These are phyloP conservation scores for Tenthredo mesomela DNA, from an alignment of 2,888 invertebrate genomes.

Conservation along the genomic window DNA sequence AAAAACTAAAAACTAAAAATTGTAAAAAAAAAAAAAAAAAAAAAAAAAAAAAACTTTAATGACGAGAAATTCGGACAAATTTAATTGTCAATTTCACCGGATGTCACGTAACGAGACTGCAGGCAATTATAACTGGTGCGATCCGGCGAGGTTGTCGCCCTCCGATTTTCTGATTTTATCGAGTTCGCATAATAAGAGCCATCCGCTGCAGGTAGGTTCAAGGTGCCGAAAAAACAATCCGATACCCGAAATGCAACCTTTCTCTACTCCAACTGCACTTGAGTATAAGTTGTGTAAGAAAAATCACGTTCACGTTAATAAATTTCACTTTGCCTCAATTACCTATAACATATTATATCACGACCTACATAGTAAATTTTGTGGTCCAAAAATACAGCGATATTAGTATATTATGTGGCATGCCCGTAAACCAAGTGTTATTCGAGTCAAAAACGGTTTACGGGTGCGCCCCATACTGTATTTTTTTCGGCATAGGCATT, in stretches of 20 bases:
- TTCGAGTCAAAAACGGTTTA: too few species aligned
- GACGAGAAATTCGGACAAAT: background rate
- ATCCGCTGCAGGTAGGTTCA: slow-evolving; percentile 14
- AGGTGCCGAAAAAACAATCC: slow-evolving; percentile 6
- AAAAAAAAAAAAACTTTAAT: background rate
- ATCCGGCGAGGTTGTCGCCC: slow-evolving; percentile 32
- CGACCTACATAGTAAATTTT: background rate
- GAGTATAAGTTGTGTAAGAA: background rate
- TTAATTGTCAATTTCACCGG: slow-evolving; percentile 45
- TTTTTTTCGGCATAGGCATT: too few species aligned
- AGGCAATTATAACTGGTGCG: slow-evolving; percentile 32
- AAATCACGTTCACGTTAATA: background rate
- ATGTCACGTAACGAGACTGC: slow-evolving; percentile 47
- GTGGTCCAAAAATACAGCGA: background rate
- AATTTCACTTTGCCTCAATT: background rate
- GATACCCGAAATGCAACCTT: background rate
- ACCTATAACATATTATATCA: background rate
- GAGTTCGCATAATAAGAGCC: slow-evolving; percentile 15
- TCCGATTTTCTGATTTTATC: slow-evolving; percentile 42
- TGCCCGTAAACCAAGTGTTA: too few species aligned
- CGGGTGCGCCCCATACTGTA: too few species aligned
- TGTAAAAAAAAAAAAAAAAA: too few species aligned
- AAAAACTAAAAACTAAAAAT: too few species aligned
- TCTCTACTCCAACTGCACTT: background rate
- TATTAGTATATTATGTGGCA: too few species aligned